Base-by-base conservation (phyloP, 2,113 vertebrate species). In the Colinus virginianus region DNA sequence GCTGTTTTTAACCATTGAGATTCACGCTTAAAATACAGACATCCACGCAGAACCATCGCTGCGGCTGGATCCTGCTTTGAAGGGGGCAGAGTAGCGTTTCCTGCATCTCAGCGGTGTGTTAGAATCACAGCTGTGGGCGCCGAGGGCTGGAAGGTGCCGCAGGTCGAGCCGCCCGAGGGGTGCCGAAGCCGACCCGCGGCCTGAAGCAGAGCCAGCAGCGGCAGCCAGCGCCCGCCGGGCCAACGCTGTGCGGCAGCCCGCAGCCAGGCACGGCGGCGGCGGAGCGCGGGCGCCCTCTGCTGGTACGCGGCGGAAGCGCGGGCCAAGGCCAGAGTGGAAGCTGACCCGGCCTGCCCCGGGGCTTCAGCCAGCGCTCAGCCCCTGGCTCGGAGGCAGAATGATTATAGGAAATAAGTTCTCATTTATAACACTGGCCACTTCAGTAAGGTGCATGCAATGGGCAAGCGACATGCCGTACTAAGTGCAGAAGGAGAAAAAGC, bases 91-190 rank as follows among this genome's bases (percentile, higher is more conserved):
- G 13, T 4, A 0, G 2, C 20, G 46, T 32, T 7, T 11, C 36
- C 14, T 4, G 22, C 49, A 21, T 28, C 20, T 42, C 15, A 20
- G 53, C 51, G 34, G 22, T 22, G 71, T 77, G 71, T 79, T 5
- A 0, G 12, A 69, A 15, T 3, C 6, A 3, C 8, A 9, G 0
- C 12, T 23, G 2, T 7, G 14, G 14, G 32, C 45, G 14, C 2
- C 8, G 21, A 21, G 34, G 13, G 16, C 26, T 7, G 63, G 7
- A 21, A 32, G 51, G 15, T 4, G 25, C 20, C 26, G 3, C 34
- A 36, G 2, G 58, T 21, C 2, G 5, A 13, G 43, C 0, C 4
- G 28, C 5, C 19, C 5, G 4, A 11, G 45, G 6, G 30, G 40
- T 2, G n/a, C 6, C 59, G 16, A 32, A n/a, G 55, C 59, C 2